A percentile compares a stretch with the other conserved stretches of the same genome.
These are phyloP conservation scores for Chromobotia macracanthus DNA, from an alignment of 2,797 vertebrate genomes.

Conservation along the genomic window DNA sequence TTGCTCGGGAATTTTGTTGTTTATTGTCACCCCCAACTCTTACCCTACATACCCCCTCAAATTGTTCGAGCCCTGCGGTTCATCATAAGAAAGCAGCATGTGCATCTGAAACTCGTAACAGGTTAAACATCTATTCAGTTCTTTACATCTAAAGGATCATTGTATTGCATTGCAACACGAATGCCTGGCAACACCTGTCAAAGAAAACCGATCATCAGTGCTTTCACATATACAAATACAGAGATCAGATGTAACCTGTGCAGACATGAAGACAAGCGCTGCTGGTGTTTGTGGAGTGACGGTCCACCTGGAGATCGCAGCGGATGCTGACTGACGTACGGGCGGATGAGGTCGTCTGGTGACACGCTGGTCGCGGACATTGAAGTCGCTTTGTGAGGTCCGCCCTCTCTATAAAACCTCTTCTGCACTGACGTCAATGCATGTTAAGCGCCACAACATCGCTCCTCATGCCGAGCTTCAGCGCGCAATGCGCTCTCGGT, in stretches of 20 bases:
- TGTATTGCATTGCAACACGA: too few relatives aligned
- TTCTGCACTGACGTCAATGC: slow-evolving; percentile 74
- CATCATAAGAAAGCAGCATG: background rate
- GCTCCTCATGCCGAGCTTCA: slow-evolving; percentile 56
- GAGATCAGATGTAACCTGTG: too few relatives aligned
- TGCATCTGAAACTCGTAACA: too few relatives aligned
- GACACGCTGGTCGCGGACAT: slow-evolving; percentile 67
- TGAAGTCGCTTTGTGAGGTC: slow-evolving; percentile 54
- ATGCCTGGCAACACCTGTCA: too few relatives aligned
- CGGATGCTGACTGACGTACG: slow-evolving; percentile 68
- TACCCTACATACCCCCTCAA: too few relatives aligned
- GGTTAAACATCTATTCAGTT: too few relatives aligned
- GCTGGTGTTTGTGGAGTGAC: too few relatives aligned
- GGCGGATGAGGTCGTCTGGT: slow-evolving; percentile 76
- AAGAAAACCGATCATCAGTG: background rate
- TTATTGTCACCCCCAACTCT: too few relatives aligned
- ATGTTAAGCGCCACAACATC: slow-evolving; percentile 68
- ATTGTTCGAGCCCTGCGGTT: background rate
- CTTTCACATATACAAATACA: background rate
- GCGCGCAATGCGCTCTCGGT: slow-evolving; percentile 39
- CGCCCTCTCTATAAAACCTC: slow-evolving; percentile 59
- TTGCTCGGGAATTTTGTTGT: too few relatives aligned
- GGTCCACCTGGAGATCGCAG: too few relatives aligned
- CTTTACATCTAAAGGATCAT: too few relatives aligned
- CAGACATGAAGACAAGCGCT: too few relatives aligned